These are phyloP conservation scores for Rotaria magnacalcarata DNA, from an alignment of 2,888 invertebrate genomes.

Conservation along the genomic window DNA sequence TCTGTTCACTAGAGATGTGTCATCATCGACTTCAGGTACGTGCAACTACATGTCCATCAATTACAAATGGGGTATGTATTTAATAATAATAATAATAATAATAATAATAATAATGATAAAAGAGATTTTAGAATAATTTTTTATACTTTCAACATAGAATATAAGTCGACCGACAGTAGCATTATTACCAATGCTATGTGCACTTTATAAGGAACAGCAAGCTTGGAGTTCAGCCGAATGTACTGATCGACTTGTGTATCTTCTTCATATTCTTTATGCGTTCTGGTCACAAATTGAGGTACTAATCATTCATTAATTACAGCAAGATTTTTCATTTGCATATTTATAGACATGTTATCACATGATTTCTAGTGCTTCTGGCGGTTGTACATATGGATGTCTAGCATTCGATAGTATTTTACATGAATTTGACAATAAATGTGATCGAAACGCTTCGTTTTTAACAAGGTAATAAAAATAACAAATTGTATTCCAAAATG, in stretches of 20 bases:
- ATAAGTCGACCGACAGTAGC: neutral
- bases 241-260: neutral
- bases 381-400: neutral
- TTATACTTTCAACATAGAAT: neutral
- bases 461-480: neutral
- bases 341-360: neutral
- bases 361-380: neutral
- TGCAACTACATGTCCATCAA: neutral
- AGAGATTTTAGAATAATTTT: too few relatives aligned
- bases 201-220: neutral
- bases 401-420: neutral
- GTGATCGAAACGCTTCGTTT: neutral
- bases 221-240: neutral
- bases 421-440: neutral
- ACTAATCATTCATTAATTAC: neutral
- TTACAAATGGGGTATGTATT: neutral
- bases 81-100: neutral
- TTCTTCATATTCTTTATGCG: neutral
- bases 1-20: neutral
- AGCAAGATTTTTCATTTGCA: neutral
- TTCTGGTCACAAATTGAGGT: neutral
- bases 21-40: neutral
- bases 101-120: too few relatives aligned
- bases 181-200: neutral
- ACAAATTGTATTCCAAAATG: neutral